Percentiles rank a stretch among this genome's conserved stretches.
These are phyloP conservation scores for Acronicta aceris DNA, from an alignment of 2,888 invertebrate genomes.

Conservation along the genomic window DNA sequence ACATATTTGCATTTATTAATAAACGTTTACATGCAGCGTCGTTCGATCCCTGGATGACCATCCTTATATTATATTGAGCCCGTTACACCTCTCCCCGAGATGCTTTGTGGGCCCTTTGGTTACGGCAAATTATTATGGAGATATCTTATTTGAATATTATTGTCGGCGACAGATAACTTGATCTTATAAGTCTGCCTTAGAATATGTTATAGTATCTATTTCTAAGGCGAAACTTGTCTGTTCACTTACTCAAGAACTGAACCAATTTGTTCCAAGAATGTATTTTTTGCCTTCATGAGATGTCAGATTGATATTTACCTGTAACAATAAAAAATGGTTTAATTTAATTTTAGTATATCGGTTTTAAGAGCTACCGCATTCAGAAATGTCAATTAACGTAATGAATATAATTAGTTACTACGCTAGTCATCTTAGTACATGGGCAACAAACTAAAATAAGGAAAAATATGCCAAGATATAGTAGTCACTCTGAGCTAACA, in stretches of 20 bases:
- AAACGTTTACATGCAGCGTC: constrained; percentile 16
- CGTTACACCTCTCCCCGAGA: constrained; percentile 38
- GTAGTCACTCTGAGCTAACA: too few species aligned
- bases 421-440: too few species aligned
- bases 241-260: constrained; percentile 1
- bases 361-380: too few species aligned
- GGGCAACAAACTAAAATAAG: too few species aligned
- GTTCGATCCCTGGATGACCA: constrained; percentile 34
- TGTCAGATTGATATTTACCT: constrained; percentile 24
- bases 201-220: constrained; percentile 15
- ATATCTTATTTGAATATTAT: constrained; percentile 64
- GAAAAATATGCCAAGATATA: too few species aligned
- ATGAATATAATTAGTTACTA: too few species aligned
- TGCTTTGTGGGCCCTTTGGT: constrained; percentile 59
- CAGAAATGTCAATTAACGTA: too few species aligned
- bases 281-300: neutral
- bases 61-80: constrained; percentile 39
- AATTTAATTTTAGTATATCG: neutral
- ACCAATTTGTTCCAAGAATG: neutral
- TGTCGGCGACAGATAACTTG: constrained; percentile 54
- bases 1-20: constrained; percentile 33
- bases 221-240: constrained; percentile 10
- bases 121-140: constrained; percentile 61
- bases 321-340: constrained; percentile 17
- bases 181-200: constrained; percentile 44